Evolutionary conservation across 2,113 vertebrate genomes (phyloP).

Genomic region (Steatornis caripensis): DNA sequence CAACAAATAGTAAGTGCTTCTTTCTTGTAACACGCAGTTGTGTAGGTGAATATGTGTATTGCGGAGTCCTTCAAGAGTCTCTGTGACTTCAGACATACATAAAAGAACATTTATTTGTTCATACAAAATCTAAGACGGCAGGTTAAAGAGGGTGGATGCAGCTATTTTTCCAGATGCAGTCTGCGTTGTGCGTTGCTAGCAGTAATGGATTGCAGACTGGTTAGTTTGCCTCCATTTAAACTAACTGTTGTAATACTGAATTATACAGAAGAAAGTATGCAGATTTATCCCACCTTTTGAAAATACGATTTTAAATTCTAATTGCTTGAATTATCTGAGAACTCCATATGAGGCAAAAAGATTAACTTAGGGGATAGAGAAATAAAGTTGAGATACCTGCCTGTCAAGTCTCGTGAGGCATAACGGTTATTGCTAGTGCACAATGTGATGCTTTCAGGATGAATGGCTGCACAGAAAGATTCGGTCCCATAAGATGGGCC

Average conservation of each 20-base stretch:
- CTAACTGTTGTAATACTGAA: neutral
- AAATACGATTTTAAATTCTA: neutral
- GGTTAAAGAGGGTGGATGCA: neutral
- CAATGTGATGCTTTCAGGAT: neutral
- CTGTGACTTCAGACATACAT: neutral
- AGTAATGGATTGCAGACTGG: neutral
- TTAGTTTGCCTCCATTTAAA: neutral
- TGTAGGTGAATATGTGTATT: neutral
- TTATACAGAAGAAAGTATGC: neutral
- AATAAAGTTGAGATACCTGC: neutral
- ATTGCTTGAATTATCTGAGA: neutral
- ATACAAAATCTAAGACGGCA: neutral
- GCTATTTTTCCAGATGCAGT: neutral
- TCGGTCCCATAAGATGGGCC: neutral
- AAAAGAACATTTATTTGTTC: neutral
- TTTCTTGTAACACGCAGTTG: too few species aligned
- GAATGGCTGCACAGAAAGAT: neutral
- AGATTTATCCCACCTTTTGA: neutral
- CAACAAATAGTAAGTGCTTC: neutral
- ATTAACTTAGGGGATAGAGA: neutral
- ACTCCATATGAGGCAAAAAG: neutral
- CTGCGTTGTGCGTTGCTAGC: neutral
- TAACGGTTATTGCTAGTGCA: neutral
- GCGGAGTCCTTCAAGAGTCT: neutral
- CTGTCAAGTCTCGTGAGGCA: neutral